phyloP scores from a whole-genome alignment of 2,797 vertebrate species.

The Merluccius polli region DNA sequence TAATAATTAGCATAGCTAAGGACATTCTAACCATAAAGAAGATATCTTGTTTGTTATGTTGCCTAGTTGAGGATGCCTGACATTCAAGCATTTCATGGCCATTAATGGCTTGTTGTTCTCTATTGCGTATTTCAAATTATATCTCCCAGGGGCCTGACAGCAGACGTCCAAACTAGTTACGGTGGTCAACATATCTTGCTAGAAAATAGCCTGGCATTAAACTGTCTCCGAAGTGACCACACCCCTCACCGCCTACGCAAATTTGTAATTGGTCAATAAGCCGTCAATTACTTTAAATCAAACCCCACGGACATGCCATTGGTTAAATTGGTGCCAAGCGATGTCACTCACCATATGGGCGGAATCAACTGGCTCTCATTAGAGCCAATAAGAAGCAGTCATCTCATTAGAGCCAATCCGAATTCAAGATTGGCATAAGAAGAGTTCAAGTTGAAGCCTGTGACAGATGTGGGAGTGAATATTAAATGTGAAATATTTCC shows the following conservation, averaged over 20 bases:
- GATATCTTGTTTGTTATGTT: not conserved
- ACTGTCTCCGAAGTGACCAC: not conserved
- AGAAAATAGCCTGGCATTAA: too few species aligned
- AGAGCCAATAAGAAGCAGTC: not conserved
- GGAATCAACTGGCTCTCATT: not conserved
- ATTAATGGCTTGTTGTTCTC: not conserved
- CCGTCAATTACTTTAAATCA: not conserved
- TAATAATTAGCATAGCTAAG: too few species aligned
- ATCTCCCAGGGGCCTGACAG: too few species aligned
- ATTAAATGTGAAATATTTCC: not conserved
- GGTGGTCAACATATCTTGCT: too few species aligned
- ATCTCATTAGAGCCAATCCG: slow-evolving; percentile 1
- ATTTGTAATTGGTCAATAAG: not conserved
- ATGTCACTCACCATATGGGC: not conserved
- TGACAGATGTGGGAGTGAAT: not conserved
- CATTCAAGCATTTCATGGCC: too few species aligned
- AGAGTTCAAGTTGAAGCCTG: not conserved
- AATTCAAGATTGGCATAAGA: not conserved
- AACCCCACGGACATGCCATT: not conserved
- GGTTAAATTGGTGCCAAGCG: not conserved
- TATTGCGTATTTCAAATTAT: not conserved
- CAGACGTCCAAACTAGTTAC: too few species aligned
- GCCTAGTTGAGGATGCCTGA: not conserved
- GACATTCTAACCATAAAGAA: not conserved
- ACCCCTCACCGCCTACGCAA: not conserved